Percentiles rank a stretch among this genome's conserved stretches.
These are phyloP conservation scores for Pteropus alecto DNA, from an alignment of 2,113 vertebrate genomes.

Conservation along the genomic window DNA sequence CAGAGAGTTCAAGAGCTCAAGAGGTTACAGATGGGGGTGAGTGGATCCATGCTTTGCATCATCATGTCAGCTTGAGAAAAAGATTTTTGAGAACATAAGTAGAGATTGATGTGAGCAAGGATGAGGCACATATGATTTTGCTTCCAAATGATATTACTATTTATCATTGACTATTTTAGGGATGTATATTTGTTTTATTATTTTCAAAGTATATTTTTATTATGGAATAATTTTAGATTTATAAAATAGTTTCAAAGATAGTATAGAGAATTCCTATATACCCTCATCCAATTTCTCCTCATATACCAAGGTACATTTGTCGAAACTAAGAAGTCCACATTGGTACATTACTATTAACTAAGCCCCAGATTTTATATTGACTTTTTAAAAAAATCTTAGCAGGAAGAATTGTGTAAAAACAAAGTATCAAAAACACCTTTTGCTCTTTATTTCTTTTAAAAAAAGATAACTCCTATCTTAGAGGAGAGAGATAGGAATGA, in stretches of 20 bases:
- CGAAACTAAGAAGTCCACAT: background rate
- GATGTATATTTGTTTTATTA: background rate
- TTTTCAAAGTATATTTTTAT: background rate
- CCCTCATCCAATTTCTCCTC: background rate
- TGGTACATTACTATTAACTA: background rate
- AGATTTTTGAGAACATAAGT: background rate
- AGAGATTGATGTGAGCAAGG: background rate
- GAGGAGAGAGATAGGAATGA: background rate
- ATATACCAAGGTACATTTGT: background rate
- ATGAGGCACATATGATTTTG: background rate
- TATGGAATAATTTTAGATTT: background rate
- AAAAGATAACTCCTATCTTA: background rate
- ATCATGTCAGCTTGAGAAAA: background rate
- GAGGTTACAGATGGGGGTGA: constrained; percentile 54
- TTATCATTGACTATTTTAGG: background rate
- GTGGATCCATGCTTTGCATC: background rate
- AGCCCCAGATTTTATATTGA: background rate
- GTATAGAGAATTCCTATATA: background rate
- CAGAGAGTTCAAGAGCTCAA: constrained; percentile 64
- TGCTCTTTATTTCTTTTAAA: background rate
- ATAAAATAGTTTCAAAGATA: background rate
- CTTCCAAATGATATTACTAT: constrained; percentile 9
- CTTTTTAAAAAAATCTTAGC: background rate
- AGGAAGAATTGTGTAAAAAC: background rate
- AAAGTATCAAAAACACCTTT: background rate